Base-by-base conservation (phyloP, 2,888 invertebrate genomes). In the Eilema depressum region DNA sequence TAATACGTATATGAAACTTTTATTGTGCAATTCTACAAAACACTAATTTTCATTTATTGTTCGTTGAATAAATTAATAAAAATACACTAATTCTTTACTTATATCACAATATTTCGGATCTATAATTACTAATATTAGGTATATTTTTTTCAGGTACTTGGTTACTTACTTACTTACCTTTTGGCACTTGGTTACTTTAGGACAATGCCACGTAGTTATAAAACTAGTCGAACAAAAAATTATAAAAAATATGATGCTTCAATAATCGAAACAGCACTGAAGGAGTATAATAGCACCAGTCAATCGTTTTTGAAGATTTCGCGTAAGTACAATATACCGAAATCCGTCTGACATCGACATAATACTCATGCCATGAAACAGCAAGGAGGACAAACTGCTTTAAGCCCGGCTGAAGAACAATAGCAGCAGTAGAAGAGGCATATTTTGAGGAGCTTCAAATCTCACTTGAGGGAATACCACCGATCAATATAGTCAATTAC, bases 211-310 rank as follows among this genome's bases (percentile, higher is more conserved):
- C 68, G 62, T 63, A 28, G 8, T 30, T 69, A 64, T 68, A 63
- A 57, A 25, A 56, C 60, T 60, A 64, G 60, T 28, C 60, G 60
- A 56, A 56, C 26, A 28, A 69, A 69, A 64, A 64, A 33, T 23
- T 69, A 69, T 47, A 65, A 69, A 69, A 64, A 56, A 65, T 69
- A 69, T 65, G 69, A 69, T 33, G 64, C 37, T 47, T 60, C 41
- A 5, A 26, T 69, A 26, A 69, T 69, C 14, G 28, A 69, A 64
- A 30, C 23, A 63, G 64, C 69, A 53, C 60, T 69, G 26, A 59
- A 60, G 8, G 69, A 69, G 14, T 41, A 47, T 23, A 62, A 62
- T 33, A 62, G 33, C 23, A 30, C 62, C 33, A 62, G 23, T 37
- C n/a, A 37, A 37, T 23, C n/a, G 14, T 62, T 62, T 41, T 41